Conservation (phyloP, 2,797 vertebrate genomes). For the Gila robusta region DNA sequence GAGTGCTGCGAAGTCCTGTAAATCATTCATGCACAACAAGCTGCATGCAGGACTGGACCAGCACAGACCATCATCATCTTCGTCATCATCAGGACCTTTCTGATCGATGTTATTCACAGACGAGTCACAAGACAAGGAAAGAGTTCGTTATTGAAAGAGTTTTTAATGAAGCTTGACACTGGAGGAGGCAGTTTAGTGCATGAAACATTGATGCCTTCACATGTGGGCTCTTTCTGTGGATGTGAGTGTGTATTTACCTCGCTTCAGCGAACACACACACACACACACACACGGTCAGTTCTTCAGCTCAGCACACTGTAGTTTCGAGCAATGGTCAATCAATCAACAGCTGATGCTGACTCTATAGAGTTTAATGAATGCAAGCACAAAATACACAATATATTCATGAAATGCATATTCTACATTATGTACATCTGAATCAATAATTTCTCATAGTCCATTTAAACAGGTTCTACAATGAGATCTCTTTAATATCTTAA, state of each 20-base stretch:
- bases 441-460: neutral
- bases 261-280: neutral
- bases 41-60: neutral
- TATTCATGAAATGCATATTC: neutral
- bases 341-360: neutral
- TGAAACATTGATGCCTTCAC: slow-evolving; percentile 28
- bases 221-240: slow-evolving; percentile 6
- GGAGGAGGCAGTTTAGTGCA: neutral
- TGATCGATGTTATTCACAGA: neutral
- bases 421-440: neutral
- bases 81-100: neutral
- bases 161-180: neutral
- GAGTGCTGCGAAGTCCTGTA: neutral
- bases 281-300: neutral
- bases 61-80: neutral
- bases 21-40: slow-evolving; percentile 30
- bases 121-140: neutral
- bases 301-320: neutral
- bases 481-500: neutral
- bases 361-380: neutral
- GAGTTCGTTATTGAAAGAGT: neutral
- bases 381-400: neutral
- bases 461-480: neutral
- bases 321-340: neutral
- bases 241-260: slow-evolving; percentile 10